A percentile compares a stretch with the other conserved stretches of the same genome.
These are phyloP conservation scores for Halcyon malimbica DNA, from an alignment of 2,113 vertebrate genomes.

Conservation along the genomic window DNA sequence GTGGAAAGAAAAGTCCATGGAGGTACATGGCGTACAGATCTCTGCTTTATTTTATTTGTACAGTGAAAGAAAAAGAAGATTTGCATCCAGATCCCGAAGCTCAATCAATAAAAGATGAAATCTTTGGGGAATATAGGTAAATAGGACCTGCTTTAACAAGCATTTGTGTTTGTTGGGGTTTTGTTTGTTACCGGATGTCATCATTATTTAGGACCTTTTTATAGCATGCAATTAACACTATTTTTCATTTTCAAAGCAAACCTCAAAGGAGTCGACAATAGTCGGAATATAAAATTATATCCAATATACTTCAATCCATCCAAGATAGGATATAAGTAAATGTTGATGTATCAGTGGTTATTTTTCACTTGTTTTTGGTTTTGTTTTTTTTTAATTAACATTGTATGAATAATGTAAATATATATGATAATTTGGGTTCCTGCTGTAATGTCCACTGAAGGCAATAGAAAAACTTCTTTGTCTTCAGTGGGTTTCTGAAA, in stretches of 20 bases:
- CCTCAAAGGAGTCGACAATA: constrained; percentile 17
- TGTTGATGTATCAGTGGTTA: background rate
- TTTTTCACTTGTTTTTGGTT: background rate
- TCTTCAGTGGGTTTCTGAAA: background rate
- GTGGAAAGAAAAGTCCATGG: background rate
- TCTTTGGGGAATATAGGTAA: constrained; percentile 98
- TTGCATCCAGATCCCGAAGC: constrained; percentile 93
- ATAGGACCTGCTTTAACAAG: background rate
- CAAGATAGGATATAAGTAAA: constrained; percentile 67
- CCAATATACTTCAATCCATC: background rate
- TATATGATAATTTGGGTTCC: constrained; percentile 10
- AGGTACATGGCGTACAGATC: background rate
- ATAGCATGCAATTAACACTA: constrained; percentile 7
- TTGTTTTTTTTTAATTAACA: background rate
- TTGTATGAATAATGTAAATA: constrained; percentile 65
- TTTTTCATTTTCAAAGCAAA: constrained; percentile 72
- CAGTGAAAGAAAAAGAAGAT: constrained; percentile 98
- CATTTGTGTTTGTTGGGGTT: constrained; percentile 21
- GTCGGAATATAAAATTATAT: constrained; percentile 45
- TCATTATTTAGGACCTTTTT: constrained; percentile 30
- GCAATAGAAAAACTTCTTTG: background rate
- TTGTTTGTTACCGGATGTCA: constrained; percentile 24
- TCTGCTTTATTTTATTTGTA: constrained; percentile 63
- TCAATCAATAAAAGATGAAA: constrained; percentile 95
- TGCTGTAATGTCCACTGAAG: background rate